Evolutionary conservation across 1,140 invertebrate species (phyloP), one percentile per base, ranked within the genome.

Genomic region (Eurytemora carolleeae): DNA sequence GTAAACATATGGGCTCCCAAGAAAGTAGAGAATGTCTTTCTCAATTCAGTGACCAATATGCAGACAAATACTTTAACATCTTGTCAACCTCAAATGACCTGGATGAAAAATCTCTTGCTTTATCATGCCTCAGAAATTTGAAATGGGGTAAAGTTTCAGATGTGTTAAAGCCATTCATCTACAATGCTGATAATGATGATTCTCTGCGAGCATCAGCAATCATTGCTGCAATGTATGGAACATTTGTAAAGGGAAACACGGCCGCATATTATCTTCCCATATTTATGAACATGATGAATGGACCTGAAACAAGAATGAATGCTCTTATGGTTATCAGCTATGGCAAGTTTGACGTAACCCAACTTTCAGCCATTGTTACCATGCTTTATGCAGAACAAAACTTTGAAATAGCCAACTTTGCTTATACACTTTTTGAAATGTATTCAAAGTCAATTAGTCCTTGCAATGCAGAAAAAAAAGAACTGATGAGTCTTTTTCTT

Each of bases 391-490:
- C 18, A 25, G 60, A 62, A 54, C 22, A 53, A n/a, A 53, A 56
- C 20, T 62, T 58, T 57, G 60, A 62, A 56, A 2, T 62, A 16
- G 26, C 25, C 53, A 62, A 62, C 60, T 62, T 23, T 57, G 60
- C 60, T 7, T 62, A 22, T 24, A 62, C 53, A 16, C 24, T 62
- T 1, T 57, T 62, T 17, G 60, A 62, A 21, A 24, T 24, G 24
- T 62, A 23, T 62, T 52, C 60, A 7, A 16, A 18, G 21, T 24
- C 52, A 17, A 24, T 62, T 21, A 56, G 57, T 24, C 60, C 60
- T 22, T 62, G 60, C 53, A n/a, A 58, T 7, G 21, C 58, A 20
- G 16, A 57, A 22, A 53, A 19, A 15, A 2, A 7, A 57, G 55
- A 24, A 2, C 20, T 62, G 23, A 53, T 53, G 20, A 62, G 25